Evolutionary conservation across 2,113 vertebrate species (phyloP).

Genomic region (Muscicapa adusta): DNA sequence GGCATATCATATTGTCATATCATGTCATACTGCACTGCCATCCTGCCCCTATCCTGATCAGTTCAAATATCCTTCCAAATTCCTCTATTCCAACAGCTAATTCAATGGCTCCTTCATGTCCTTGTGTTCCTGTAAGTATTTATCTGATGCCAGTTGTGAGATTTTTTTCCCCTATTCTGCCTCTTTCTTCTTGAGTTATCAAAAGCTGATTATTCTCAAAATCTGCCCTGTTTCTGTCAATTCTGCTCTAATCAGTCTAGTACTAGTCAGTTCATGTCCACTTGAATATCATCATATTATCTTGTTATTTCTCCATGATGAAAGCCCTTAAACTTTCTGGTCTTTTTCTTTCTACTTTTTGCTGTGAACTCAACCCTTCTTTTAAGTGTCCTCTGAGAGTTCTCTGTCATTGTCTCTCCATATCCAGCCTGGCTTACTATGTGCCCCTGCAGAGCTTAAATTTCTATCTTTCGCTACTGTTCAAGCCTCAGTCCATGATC

Average conservation of each 20-base stretch:
- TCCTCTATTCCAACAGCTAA: background rate
- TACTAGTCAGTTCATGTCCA: background rate
- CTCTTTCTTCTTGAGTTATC: background rate
- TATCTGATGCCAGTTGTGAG: background rate
- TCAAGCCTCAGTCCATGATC: background rate
- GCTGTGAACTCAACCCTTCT: background rate
- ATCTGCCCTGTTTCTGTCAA: conserved; percentile 20
- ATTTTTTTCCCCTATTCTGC: background rate
- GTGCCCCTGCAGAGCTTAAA: background rate
- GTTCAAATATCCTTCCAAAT: background rate
- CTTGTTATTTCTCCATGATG: background rate
- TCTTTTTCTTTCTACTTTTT: background rate
- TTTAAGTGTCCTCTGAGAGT: background rate
- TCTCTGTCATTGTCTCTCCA: background rate
- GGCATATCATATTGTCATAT: background rate
- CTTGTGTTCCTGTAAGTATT: background rate
- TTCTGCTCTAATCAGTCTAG: background rate
- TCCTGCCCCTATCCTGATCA: background rate
- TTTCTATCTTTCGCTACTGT: background rate
- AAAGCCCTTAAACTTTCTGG: conserved; percentile 3
- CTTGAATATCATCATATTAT: background rate
- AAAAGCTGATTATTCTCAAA: conserved; percentile 3
- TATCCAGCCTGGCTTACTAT: background rate
- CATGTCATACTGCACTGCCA: background rate
- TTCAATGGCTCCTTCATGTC: background rate